These are phyloP conservation scores for Anhinga anhinga DNA, from an alignment of 2,113 vertebrate genomes.

Conservation along the genomic window DNA sequence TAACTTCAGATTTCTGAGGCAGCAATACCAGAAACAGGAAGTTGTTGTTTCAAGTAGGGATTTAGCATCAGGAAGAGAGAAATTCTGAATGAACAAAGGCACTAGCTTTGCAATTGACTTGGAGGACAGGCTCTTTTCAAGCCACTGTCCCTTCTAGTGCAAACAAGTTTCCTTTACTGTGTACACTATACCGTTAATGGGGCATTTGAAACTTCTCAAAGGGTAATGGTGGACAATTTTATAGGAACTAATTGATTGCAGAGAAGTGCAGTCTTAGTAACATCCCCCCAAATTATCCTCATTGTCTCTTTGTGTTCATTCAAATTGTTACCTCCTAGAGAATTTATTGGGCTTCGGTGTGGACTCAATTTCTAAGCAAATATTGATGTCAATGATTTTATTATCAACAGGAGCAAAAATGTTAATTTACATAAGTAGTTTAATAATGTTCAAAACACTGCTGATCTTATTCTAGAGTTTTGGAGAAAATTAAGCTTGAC, in stretches of 20 bases:
- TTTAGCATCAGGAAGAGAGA: not conserved
- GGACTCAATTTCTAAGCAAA: not conserved
- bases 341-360: not conserved
- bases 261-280: not conserved
- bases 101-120: not conserved
- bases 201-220: not conserved
- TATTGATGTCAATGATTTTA: not conserved
- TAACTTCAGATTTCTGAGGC: not conserved
- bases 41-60: not conserved
- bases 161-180: not conserved
- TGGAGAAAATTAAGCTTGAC: not conserved
- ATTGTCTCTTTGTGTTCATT: not conserved
- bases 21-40: not conserved
- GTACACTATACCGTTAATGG: accelerated
- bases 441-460: not conserved
- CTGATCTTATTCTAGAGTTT: not conserved
- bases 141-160: not conserved
- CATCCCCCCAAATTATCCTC: not conserved
- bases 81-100: not conserved
- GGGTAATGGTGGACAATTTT: not conserved
- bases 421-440: not conserved
- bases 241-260: not conserved
- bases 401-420: not conserved
- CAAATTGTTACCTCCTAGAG: not conserved
- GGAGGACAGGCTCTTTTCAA: not conserved